Evolutionary conservation across 2,888 invertebrate species (phyloP), one percentile per base, ranked within the genome.

Genomic region (Rhamnusium bicolor): DNA sequence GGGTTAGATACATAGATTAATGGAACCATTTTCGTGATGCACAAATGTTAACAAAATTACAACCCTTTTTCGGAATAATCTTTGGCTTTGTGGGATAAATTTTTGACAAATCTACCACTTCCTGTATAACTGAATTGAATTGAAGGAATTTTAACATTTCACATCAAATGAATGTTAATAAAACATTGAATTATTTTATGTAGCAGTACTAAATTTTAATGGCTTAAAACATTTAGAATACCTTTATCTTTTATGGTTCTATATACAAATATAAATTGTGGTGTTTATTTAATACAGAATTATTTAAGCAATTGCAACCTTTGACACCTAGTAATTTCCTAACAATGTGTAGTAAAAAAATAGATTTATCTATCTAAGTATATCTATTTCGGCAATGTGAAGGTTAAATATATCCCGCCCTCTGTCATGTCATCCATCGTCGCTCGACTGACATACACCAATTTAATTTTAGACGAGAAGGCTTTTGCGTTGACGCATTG

Each of bases 401-500:
- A 80, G 73, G 79, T 76, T 78, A 78, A 78, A 79, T 79, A 78
- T 79, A 80, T 67, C 73, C 72, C 74, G 74, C 78, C 73, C 77
- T 75, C 75, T 80, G 74, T 77, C 74, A 75, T 79, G 80, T 79
- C 79, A 80, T 79, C 75, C 75, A 81, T 80, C 81, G 76, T 76
- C 78, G 74, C 74, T 74, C 72, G 73, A 72, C 78, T 79, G 79
- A 80, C 80, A 79, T 74, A 58, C 75, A 78, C 77, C 73, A 78
- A 77, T 80, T 81, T 81, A 81, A 81, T 80, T 81, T 81, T 80
- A 80, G 79, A 77, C 78, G 73, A 68, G 62, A 71, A 69, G 77
- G 79, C 77, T 77, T 77, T 79, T 77, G 80, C 76, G 79, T 80
- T 83, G 82, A 83, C 77, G 81, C 77, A 81, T 75, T 72, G 79